phyloP scores from a whole-genome alignment of 2,888 invertebrate genomes.

The Macrosoma leucophasiata region DNA sequence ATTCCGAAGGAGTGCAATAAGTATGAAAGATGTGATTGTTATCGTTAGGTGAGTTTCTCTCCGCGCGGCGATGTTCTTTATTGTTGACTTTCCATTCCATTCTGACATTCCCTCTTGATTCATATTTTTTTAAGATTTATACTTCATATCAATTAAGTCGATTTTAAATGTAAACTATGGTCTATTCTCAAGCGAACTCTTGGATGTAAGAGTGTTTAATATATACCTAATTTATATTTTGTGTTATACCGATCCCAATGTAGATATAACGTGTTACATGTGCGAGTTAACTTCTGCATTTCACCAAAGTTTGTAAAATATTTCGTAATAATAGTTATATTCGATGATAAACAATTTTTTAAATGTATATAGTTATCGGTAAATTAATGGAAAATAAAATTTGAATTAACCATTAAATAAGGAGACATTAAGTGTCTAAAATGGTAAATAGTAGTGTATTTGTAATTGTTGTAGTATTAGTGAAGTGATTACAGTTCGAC shows the following conservation, averaged over 20 bases:
- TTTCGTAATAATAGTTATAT: constrained; percentile 70
- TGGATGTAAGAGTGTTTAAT: constrained; percentile 28
- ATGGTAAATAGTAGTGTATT: constrained; percentile 72
- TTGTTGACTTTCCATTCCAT: constrained; percentile 67
- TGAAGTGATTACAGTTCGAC: constrained; percentile 54
- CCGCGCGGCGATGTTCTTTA: constrained; percentile 31
- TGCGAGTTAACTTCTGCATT: constrained; percentile 66
- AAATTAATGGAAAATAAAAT: constrained; percentile 56
- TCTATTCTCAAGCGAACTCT: constrained; percentile 28
- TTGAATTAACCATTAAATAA: constrained; percentile 61
- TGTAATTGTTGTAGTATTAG: constrained; percentile 73
- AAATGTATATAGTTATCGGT: constrained; percentile 70
- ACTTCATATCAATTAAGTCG: constrained; percentile 32
- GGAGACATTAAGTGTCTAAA: constrained; percentile 66
- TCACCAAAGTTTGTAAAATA: constrained; percentile 76
- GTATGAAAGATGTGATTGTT: constrained; percentile 71
- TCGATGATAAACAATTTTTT: constrained; percentile 69
- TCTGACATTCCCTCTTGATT: constrained; percentile 51
- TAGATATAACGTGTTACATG: constrained; percentile 60
- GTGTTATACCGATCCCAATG: constrained; percentile 41
- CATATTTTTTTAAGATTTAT: constrained; percentile 32
- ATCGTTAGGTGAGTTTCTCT: constrained; percentile 54
- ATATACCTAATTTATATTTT: too few relatives aligned
- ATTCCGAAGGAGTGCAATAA: constrained; percentile 73
- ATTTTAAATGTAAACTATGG: constrained; percentile 27